Evolutionary conservation across 2,797 vertebrate genomes (phyloP), one percentile per base, ranked within the genome.

Genomic region (Muscicapa comitata): DNA sequence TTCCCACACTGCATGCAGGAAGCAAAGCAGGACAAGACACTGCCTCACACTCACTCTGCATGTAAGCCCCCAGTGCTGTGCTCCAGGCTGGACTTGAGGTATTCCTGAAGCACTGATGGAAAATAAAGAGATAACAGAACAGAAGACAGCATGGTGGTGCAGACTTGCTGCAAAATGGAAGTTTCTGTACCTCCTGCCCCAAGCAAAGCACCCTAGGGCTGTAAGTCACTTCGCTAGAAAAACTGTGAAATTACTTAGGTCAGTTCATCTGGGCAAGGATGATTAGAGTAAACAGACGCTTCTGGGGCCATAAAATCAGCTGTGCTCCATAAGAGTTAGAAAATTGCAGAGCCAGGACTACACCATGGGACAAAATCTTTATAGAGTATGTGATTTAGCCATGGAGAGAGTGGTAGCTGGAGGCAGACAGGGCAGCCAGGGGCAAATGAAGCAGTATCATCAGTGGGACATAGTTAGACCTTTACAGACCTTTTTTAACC

Each of bases 231-330:
- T 90, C 40, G 47, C 28, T 63, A n/a, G 20, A 76, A 88, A 76
- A 92, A 67, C 74, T 58, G 57, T 51, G 65, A 90, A 85, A 86
- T 85, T n/a, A 37, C 72, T 40, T 21, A 23, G 35, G 68, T 67
- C 78, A 43, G 88, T 93, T 89, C 68, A 77, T 94, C 54, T 85
- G 72, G 57, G 81, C 1, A 13, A 89, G 78, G 53, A 82, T 74
- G 38, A 93, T 92, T 82, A 80, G 48, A 93, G 83, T 77, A 93
- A 94, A 63, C 86, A 80, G 78, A 63, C 8, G 53, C 42, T 89
- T 71, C 77, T 93, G 83, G 88, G 92, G 73, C 85, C 93, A 88
- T 86, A 91, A 88, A 96, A 90, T 88, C 79, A 91, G 79, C 73
- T 3, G 68, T 91, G 79, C 79, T 93, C 87, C 86, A 70, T 43